Evolutionary conservation across 2,888 invertebrate genomes (phyloP), one percentile per base, ranked within the genome.

Genomic region (Mesorhabditis sp.): DNA sequence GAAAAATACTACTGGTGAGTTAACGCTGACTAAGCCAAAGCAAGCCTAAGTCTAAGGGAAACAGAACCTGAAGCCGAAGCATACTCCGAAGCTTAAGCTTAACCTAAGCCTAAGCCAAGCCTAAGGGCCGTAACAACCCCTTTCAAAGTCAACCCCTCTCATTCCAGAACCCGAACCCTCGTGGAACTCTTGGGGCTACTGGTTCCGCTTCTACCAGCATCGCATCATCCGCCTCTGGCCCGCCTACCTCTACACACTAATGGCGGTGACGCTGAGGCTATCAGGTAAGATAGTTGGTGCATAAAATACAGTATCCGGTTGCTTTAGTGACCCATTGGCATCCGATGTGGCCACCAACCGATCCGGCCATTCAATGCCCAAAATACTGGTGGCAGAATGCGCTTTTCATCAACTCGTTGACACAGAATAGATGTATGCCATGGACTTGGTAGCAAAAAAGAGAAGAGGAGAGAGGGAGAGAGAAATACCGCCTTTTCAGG

Each of bases 341-440:
- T 72, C 82, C 82, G 50, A 84, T 85, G 82, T 84, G 83, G 83
- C 85, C 85, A 4, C 82, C 82, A 69, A 82, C 83, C 62, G 85
- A 85, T 72, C 84, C 85, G 10, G 82, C 80, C 41, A 78, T 84
- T 50, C 85, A 85, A 69, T 85, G 85, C 70, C 83, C 82, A 58
- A 78, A 77, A 66, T 78, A 82, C 67, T 85, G 85, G 84, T 81
- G 76, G 76, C 74, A 80, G 70, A 81, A 81, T 62, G 76, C 79
- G 6, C 68, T 81, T 43, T 81, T 81, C 70, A 71, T 81, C 63
- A 81, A 81, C 73, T 74, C 77, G 58, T 71, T 80, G 42, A 70
- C 77, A 62, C 80, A 84, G 70, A 85, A 84, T 70, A 77, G 83
- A 61, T 84, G 84, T 69, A 81, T 84, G 82, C 83, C 83, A 7